Evolutionary conservation across 1,140 invertebrate genomes (phyloP), one percentile per base, ranked within the genome.

Genomic region (Drosophila bocki): DNA sequence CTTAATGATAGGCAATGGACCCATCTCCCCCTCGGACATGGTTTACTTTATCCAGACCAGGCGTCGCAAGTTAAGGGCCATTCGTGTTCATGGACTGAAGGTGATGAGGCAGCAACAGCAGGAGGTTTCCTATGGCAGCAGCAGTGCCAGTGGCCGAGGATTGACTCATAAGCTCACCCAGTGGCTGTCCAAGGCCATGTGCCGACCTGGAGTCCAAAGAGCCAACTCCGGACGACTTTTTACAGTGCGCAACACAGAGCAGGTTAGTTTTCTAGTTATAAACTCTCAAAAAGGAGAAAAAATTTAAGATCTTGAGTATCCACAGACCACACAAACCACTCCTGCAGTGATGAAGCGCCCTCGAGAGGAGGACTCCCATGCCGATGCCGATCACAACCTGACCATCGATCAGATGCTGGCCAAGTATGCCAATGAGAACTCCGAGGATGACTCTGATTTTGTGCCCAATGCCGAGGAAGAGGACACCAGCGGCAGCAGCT

Each of bases 41-140:
- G 83, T 92, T 11, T 91, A 92, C 59, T 92, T 91, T 6, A 86
- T 92, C 41, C 91, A 92, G 53, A 91, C 82, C 7, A 62, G 90
- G 11, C 90, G 91, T 12, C 85, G 90, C 54, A 91, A 91, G 29
- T 60, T 92, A 32, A 71, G 91, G 3, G 83, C 90, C 44, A 86
- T 92, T 13, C 83, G 91, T 3, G 57, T 91, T 3, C 75, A 88
- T 22, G 91, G 91, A 0, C 41, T 91, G 7, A 76, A 78, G 50
- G 69, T 72, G 7, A 88, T 91, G 58, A 53, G 79, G 9, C 54
- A 77, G 15, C 70, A 72, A 11, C 83, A 91, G 45, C 54, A 78
- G 33, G 75, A 81, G 17, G 8, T 59, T 0, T 59, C 71, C 44
- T 57, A 41, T 8, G 33, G 59, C 19, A 42, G 62, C 8, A 8